Percentiles rank a stretch among this genome's conserved stretches.
These are phyloP conservation scores for Cecropterus lyciades DNA, from an alignment of 1,140 invertebrate genomes.

Conservation along the genomic window DNA sequence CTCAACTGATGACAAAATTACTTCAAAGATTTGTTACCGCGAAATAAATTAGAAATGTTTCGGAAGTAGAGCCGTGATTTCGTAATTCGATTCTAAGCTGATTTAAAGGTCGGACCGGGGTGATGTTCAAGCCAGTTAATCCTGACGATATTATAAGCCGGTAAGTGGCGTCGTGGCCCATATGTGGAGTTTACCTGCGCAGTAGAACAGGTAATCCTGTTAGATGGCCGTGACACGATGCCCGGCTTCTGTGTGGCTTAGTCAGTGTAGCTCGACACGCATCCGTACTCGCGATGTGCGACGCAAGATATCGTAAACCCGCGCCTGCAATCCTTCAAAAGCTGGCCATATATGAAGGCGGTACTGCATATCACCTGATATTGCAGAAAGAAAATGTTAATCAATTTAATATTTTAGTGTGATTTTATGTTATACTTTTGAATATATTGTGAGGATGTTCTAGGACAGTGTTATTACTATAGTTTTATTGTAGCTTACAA, in stretches of 20 bases:
- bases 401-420: slow-evolving; percentile 1
- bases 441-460: no score
- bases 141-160: slow-evolving; percentile 66
- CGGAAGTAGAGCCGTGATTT: slow-evolving; percentile 20
- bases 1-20: no score
- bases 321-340: slow-evolving; percentile 77
- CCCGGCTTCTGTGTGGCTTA: slow-evolving; percentile 67
- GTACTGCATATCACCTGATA: slow-evolving; percentile 50
- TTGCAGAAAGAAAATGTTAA: slow-evolving; percentile 20
- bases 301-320: slow-evolving; percentile 67
- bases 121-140: slow-evolving; percentile 55
- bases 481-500: not conserved
- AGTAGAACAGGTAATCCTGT: slow-evolving; percentile 82
- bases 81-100: slow-evolving; percentile 46
- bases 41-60: not conserved
- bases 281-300: slow-evolving; percentile 72
- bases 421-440: no score
- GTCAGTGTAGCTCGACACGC: slow-evolving; percentile 60
- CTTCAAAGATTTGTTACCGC: no score
- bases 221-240: slow-evolving; percentile 81
- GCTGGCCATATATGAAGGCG: slow-evolving; percentile 78
- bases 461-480: no score
- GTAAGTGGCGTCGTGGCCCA: slow-evolving; percentile 70
- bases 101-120: slow-evolving; percentile 56
- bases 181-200: slow-evolving; percentile 68